Base-by-base conservation (phyloP, 2,113 vertebrate species). In the Siniperca chuatsi region DNA sequence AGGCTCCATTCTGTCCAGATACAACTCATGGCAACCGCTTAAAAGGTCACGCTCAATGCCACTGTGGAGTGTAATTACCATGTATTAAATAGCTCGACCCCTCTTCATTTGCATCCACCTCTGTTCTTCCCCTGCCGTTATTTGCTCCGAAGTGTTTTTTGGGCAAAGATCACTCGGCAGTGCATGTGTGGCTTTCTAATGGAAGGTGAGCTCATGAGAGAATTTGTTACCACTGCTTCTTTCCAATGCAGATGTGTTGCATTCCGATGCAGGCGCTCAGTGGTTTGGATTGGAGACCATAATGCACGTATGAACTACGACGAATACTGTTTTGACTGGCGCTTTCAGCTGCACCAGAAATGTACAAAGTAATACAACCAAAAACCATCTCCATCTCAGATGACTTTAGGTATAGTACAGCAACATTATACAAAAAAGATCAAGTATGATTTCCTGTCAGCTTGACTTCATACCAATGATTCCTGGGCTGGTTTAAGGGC, bases 31-130 rank as follows among this genome's bases (percentile, higher is more conserved):
- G 74, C 79, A 65, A 18, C 23, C 50, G 81, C 77, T 70, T 76
- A 84, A 88, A 89, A 92, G 93, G 90, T 93, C 92, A 92, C 33
- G 44, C 70, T 79, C 69, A 2, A 67, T 46, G 84, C 67, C 86
- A 80, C 74, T 0, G 71, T 8, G 40, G 82, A 87, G 85, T 83
- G 79, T 90, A 92, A 94, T 92, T 89, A 93, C 71, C 61, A 88
- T 89, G 82, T 67, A 88, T 91, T 90, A 90, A 93, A 91, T 62
- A 66, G 60, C 66, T 74, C 58, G 6, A 86, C 80, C 83, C 18
- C 44, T 57, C 66, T 74, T 88, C 83, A 93, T 94, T 92, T 92
- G 90, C 90, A 93, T 92, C 81, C 78, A 86, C 81, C 90, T 81
- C 82, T 86, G 80, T 55, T 79, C 81, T 40, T 61, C 52, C 61